Conservation (phyloP, 2,888 invertebrate species). For the Prenolepis imparis region DNA sequence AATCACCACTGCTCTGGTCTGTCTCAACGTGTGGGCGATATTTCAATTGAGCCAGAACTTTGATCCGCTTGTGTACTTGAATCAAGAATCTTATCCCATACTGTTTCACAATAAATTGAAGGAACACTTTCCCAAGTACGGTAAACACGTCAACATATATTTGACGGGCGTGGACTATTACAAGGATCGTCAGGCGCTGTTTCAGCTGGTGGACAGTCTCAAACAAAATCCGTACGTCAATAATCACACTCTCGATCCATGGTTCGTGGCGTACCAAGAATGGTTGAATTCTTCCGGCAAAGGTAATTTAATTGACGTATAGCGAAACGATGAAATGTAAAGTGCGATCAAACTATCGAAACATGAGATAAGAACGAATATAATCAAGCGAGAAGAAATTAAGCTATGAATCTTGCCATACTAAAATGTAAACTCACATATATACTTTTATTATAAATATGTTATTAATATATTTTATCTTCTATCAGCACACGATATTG, state of each 20-base stretch:
- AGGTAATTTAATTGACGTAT: conserved; percentile 68
- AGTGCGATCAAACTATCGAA: not conserved
- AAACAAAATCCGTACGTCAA: conserved; percentile 82
- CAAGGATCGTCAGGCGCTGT: conserved; percentile 80
- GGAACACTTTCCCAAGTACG: conserved; percentile 83
- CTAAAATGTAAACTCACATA: too few relatives aligned
- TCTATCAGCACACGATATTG: conserved; percentile 73
- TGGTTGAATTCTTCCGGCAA: conserved; percentile 78
- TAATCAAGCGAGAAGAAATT: not conserved
- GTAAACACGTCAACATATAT: conserved; percentile 83
- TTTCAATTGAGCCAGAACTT: conserved; percentile 84
- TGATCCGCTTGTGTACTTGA: conserved; percentile 85
- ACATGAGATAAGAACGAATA: not conserved
- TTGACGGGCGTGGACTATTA: conserved; percentile 84
- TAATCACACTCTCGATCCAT: conserved; percentile 82
- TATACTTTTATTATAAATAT: not conserved
- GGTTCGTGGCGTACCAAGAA: conserved; percentile 82
- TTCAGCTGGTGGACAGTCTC: conserved; percentile 77
- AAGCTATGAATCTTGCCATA: not conserved
- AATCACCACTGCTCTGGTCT: conserved; percentile 80
- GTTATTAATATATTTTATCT: not conserved
- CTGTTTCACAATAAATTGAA: conserved; percentile 82
- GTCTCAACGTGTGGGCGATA: conserved; percentile 83
- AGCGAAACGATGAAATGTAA: not conserved
- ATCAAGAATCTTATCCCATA: conserved; percentile 84